A percentile compares a stretch with the other conserved stretches of the same genome.
phyloP scores from a whole-genome alignment of 2,888 invertebrate genomes.

The Cerceris rybyensis region DNA sequence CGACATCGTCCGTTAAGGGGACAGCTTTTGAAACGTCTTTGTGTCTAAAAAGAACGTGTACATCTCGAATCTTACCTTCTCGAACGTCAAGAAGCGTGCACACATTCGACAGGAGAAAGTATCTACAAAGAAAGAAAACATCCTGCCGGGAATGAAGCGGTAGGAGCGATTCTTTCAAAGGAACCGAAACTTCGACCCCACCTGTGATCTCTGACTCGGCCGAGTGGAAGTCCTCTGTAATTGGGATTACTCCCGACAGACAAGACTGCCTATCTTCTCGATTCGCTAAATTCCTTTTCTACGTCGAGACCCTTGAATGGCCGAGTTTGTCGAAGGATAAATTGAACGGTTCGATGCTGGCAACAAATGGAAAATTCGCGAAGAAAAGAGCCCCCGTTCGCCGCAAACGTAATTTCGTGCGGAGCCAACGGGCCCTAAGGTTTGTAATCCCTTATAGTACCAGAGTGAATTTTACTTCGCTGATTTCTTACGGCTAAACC shows the following conservation, averaged over 20 bases:
- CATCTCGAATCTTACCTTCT: constrained; percentile 36
- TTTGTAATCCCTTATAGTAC: too few relatives aligned
- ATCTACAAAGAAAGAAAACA: constrained; percentile 62
- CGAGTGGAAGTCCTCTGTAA: constrained; percentile 60
- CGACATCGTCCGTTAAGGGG: constrained; percentile 20
- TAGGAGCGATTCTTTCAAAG: constrained; percentile 62
- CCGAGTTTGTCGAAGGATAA: constrained; percentile 29
- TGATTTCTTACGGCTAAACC: too few relatives aligned
- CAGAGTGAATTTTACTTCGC: too few relatives aligned
- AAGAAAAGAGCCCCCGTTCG: not conserved
- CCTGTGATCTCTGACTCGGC: constrained; percentile 61
- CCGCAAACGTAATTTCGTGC: constrained; percentile 1
- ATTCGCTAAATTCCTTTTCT: constrained; percentile 56
- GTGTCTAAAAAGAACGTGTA: constrained; percentile 46
- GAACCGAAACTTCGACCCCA: constrained; percentile 62
- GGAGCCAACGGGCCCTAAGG: too few relatives aligned
- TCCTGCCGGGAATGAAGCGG: constrained; percentile 52
- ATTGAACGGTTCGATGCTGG: constrained; percentile 15
- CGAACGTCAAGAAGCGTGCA: constrained; percentile 50
- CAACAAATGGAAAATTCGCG: constrained; percentile 6
- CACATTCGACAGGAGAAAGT: constrained; percentile 53
- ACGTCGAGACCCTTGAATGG: constrained; percentile 29
- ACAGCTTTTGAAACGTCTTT: constrained; percentile 50
- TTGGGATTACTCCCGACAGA: constrained; percentile 67
- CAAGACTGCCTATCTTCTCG: constrained; percentile 39